Percentiles rank a stretch among this genome's conserved stretches.
Conservation (phyloP, 2,888 invertebrate species). For the Harpagoxenus sublaevis region DNA sequence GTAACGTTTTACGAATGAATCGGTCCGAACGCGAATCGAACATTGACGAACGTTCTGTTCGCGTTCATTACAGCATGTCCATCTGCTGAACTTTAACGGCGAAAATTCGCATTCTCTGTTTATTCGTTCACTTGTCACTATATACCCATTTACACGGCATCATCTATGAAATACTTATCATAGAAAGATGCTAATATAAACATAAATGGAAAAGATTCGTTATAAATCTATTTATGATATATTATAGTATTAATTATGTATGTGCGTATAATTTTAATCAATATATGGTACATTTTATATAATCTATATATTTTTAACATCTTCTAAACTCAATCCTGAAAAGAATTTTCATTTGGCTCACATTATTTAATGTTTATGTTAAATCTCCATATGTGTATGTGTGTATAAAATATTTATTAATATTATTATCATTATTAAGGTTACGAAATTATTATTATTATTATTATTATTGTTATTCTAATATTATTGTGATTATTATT, state of each 20-base stretch:
- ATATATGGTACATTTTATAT: too few species aligned
- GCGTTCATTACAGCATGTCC: background rate
- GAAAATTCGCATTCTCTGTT: background rate
- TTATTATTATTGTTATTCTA: background rate
- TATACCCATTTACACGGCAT: background rate
- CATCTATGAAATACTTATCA: background rate
- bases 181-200: background rate
- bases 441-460: conserved; percentile 17
- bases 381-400: conserved; percentile 1
- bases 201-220: background rate
- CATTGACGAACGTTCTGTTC: background rate
- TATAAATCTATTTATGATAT: conserved; percentile 14
- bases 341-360: background rate
- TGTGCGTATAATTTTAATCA: too few species aligned
- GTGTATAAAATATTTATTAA: conserved; percentile 1
- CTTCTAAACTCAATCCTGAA: background rate
- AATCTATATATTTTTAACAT: background rate
- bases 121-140: background rate
- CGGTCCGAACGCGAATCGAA: background rate
- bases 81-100: background rate
- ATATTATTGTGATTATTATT: background rate
- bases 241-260: conserved; percentile 16
- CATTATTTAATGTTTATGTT: conserved; percentile 11
- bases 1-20: background rate
- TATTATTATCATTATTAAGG: background rate